Evolutionary conservation across 2,888 invertebrate genomes (phyloP), one percentile per base, ranked within the genome.

Genomic region (Ethmia dodecea): DNA sequence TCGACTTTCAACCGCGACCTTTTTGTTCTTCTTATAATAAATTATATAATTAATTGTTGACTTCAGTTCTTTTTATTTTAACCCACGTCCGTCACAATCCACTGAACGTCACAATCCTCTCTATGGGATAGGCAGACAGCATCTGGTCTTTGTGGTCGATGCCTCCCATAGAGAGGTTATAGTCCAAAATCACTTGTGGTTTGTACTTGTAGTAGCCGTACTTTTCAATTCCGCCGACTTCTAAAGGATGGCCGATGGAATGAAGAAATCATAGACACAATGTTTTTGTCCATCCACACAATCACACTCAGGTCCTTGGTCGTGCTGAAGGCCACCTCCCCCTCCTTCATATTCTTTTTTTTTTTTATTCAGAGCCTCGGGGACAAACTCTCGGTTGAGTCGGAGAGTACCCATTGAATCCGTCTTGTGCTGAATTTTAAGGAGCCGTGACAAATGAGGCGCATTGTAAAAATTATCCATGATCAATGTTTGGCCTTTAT

Each of bases 231-330:
- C 28, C 28, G 28, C 28, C 28, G 28, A 28, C 13, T 3, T 28
- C 13, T 28, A 18, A 26, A 10, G 2, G 11, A 14, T 41, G 40
- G 27, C 10, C 2, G 11, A 14, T 41, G 40, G 13, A 15, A 41
- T 1, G 37, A 28, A 1, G 37, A 41, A 10, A 37, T 37, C 12
- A 41, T 20, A 0, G 34, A 20, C 0, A 41, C 37, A 4, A 37
- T 5, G 28, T 33, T 33, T 3, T 29, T 18, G 16, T 41, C 37
- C 1, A 16, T 24, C 37, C 37, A 41, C 26, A 37, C n/a, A 10
- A 37, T 11, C 1, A 35, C 15, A 8, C 10, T 10, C 3, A 41
- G n/a, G 12, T 29, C 29, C 5, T 29, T 14, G 3, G 15, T 29
- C 8, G 9, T 8, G 29, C 16, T 29, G 6, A 8, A 18, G 3